Percentiles rank a stretch among this genome's conserved stretches.
phyloP scores from a whole-genome alignment of 2,797 vertebrate species.

The Parotocinclus haroldoi region DNA sequence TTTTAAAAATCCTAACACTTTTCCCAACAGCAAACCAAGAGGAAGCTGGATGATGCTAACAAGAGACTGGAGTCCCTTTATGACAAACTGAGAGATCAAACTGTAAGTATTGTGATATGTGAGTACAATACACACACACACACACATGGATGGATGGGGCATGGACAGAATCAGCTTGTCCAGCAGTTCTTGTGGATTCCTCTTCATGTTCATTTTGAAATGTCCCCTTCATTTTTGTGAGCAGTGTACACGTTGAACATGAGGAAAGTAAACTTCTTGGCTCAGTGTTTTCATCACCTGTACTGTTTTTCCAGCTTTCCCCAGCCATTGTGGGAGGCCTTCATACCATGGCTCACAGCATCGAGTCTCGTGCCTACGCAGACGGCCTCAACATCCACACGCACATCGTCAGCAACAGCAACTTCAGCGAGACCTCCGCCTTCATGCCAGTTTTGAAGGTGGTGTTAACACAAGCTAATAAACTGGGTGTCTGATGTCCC shows the following conservation, averaged over 20 bases:
- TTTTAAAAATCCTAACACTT: neutral
- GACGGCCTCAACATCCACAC: conserved; percentile 93
- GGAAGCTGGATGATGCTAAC: conserved; percentile 94
- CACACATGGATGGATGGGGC: too few species aligned
- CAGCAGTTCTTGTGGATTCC: too few species aligned
- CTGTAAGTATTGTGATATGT: conserved; percentile 82
- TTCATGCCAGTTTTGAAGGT: conserved; percentile 99
- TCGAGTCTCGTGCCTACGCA: conserved; percentile 82
- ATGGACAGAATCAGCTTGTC: too few species aligned
- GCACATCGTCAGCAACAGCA: conserved; percentile 95
- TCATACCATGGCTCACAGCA: conserved; percentile 86
- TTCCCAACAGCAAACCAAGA: conserved; percentile 88
- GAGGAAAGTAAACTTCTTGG: too few species aligned
- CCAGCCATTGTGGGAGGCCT: conserved; percentile 86
- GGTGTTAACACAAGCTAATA: conserved; percentile 94
- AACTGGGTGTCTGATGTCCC: conserved; percentile 79
- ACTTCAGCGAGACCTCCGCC: conserved; percentile 97
- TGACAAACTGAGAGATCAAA: conserved; percentile 93
- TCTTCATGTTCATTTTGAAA: too few species aligned
- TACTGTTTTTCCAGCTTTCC: conserved; percentile 78
- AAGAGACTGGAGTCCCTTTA: conserved; percentile 93
- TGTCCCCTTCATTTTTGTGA: too few species aligned
- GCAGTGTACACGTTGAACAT: too few species aligned
- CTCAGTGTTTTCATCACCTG: too few species aligned
- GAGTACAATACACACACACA: too few species aligned